Conservation (phyloP, 2,888 invertebrate species). For the Polydrusus tereticollis region DNA sequence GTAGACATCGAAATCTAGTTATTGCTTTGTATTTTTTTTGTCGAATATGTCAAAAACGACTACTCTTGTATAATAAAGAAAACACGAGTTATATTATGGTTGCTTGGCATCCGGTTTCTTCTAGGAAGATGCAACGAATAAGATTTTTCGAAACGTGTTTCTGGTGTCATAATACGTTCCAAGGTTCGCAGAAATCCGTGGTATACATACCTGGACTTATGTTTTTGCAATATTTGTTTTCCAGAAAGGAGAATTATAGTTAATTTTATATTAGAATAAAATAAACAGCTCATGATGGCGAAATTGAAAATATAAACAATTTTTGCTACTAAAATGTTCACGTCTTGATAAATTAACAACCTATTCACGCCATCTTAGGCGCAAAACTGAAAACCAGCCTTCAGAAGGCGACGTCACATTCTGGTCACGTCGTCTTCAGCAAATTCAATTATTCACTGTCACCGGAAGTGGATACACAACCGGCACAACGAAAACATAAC, state of each 20-base stretch:
- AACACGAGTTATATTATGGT: too few species aligned
- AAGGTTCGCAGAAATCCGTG: not conserved
- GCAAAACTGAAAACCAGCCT: conserved; percentile 6
- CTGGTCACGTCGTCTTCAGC: conserved; percentile 42
- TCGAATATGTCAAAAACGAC: too few species aligned
- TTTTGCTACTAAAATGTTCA: conserved; percentile 16
- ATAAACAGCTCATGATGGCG: too few species aligned
- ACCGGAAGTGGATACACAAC: conserved; percentile 48
- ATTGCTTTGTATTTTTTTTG: too few species aligned
- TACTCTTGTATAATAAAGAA: too few species aligned
- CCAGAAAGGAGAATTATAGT: not conserved
- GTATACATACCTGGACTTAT: not conserved
- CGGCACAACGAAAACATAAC: conserved; percentile 37
- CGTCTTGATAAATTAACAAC: conserved; percentile 25
- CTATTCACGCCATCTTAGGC: conserved; percentile 12
- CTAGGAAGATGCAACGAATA: not conserved
- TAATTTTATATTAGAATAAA: too few species aligned
- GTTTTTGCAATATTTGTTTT: not conserved
- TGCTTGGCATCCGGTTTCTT: not conserved
- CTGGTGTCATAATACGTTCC: not conserved
- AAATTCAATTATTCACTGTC: conserved; percentile 49
- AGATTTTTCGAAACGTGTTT: not conserved
- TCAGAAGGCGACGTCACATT: conserved; percentile 19
- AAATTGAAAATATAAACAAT: too few species aligned
- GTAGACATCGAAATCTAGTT: too few species aligned